Conservation (phyloP, 2,797 vertebrate genomes). For the Lagodon rhomboides region DNA sequence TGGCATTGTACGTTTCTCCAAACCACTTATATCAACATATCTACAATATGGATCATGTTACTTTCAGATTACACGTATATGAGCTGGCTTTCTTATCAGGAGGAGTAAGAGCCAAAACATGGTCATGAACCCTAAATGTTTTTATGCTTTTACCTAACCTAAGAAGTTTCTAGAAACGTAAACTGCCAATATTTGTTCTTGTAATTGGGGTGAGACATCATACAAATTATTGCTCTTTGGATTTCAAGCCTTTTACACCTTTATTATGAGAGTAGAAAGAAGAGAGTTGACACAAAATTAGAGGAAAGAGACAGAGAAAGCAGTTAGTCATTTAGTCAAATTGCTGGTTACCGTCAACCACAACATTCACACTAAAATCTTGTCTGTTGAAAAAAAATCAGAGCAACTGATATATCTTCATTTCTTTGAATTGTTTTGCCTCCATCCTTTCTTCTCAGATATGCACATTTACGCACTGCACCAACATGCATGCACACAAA, state of each 20-base stretch:
- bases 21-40: no score
- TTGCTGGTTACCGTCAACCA: not conserved
- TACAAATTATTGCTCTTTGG: not conserved
- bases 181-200: no score
- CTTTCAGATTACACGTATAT: no score
- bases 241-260: not conserved
- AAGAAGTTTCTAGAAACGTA: no score
- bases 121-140: no score
- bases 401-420: not conserved
- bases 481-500: not conserved
- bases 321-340: not conserved
- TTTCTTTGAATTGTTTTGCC: not conserved
- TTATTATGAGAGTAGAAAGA: not conserved
- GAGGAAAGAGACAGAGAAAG: not conserved
- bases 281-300: not conserved
- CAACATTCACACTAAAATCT: slow-evolving; percentile 30
- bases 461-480: not conserved
- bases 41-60: no score
- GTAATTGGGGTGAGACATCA: not conserved
- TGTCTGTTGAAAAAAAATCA: slow-evolving; percentile 39
- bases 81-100: no score
- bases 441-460: not conserved
- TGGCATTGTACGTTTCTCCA: no score
- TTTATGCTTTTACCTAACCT: no score
- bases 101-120: no score